Evolutionary conservation across 23 tunicate species (phyloP), one percentile per base, ranked within the genome.

Genomic region (Halocynthia roretzi): DNA sequence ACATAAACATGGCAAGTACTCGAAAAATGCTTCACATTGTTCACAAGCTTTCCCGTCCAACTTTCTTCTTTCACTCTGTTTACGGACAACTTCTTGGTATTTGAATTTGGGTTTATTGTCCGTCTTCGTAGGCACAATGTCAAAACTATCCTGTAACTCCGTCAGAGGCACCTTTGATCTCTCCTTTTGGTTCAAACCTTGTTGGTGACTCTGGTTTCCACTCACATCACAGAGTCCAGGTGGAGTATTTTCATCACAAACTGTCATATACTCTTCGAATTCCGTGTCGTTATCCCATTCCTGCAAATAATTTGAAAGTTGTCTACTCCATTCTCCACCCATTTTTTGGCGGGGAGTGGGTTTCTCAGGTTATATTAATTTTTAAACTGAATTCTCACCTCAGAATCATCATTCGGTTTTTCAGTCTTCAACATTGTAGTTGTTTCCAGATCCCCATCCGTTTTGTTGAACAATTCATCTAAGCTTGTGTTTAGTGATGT

Each of bases 11-110:
- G 71, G 21, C 6, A 71, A 53, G 11, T 54, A 83, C 87, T 82
- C 68, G 81, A 75, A 86, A 81, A 81, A 86, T 6, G 80, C 85
- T 70, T 81, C 85, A 76, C 93, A 86, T 50, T 86, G 93, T 21
- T 85, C 69, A 70, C 93, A 86, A 7, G 93, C 52, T 66, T 72
- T 73, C 5, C 70, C 76, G 15, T 80, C 77, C 20, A 85, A 51
- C 56, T 85, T 85, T 17, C 50, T 70, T 85, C 90, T 40, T 10
- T 84, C 89, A 21, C 18, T 83, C 21, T 71, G 54, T 84, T 84
- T 84, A 54, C 89, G 17, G 14, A 84, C 89, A 54, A 84, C 89
- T 31, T 71, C 64, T 67, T 74, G 80, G 55, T 63, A 80, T 74
- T 80, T 80, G 76, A 80, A 74, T 7, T 50, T 61, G 0, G 52